phyloP scores from a whole-genome alignment of 1,140 invertebrate species.

The Leptinotarsa undecemlineata region DNA sequence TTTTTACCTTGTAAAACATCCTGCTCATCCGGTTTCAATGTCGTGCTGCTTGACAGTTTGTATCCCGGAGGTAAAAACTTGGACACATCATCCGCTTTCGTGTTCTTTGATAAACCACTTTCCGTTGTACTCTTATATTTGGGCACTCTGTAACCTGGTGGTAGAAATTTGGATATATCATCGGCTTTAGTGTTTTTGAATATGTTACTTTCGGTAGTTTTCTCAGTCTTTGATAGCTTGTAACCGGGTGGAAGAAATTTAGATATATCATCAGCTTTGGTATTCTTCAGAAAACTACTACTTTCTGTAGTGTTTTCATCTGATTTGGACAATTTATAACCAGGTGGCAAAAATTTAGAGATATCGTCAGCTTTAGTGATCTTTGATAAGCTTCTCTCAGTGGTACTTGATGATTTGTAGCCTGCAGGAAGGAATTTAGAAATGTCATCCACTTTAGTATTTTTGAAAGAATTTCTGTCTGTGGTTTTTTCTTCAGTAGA shows the following conservation, averaged over 20 bases:
- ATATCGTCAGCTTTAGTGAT: slow-evolving; percentile 59
- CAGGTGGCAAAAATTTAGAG: slow-evolving; percentile 63
- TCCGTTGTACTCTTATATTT: slow-evolving; percentile 43
- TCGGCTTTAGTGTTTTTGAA: slow-evolving; percentile 45
- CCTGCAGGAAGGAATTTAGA: slow-evolving; percentile 65
- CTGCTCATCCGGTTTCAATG: slow-evolving; percentile 40
- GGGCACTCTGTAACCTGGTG: slow-evolving; percentile 58
- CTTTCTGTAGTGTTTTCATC: slow-evolving; percentile 10
- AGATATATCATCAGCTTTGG: slow-evolving; percentile 60
- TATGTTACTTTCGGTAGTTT: slow-evolving; percentile 33
- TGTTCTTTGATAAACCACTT: slow-evolving; percentile 30
- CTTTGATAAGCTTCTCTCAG: slow-evolving; percentile 11
- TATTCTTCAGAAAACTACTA: slow-evolving; percentile 23
- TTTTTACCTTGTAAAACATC: neutral
- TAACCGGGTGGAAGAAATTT: slow-evolving; percentile 64
- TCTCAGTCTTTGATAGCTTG: slow-evolving; percentile 6
- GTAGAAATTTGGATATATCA: slow-evolving; percentile 66
- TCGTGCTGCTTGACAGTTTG: slow-evolving; percentile 52
- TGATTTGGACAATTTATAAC: slow-evolving; percentile 51
- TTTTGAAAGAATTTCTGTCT: slow-evolving; percentile 55
- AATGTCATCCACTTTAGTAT: slow-evolving; percentile 63
- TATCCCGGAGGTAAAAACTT: slow-evolving; percentile 42
- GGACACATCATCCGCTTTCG: slow-evolving; percentile 28
- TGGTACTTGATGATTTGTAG: slow-evolving; percentile 49
- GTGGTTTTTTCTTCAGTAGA: slow-evolving; percentile 20